Base-by-base conservation (phyloP, 2,888 invertebrate species). In the Tanypteryx hageni region DNA sequence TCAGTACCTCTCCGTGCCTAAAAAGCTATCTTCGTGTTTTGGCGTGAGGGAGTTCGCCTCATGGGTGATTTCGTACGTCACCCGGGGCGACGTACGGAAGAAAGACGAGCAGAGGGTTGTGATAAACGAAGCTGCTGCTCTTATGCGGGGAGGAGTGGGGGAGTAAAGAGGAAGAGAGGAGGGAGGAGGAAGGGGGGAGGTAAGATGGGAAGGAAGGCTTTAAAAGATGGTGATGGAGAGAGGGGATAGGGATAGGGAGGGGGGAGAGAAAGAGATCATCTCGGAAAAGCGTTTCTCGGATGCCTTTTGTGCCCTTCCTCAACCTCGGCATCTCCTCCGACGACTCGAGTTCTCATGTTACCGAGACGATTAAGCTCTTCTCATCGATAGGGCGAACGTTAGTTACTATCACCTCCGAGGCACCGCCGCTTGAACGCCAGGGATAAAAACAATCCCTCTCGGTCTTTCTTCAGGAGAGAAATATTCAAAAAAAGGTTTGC, bases 81-180 rank as follows among this genome's bases (percentile, higher is more conserved):
- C 86, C 27, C 57, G 58, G 31, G 86, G 86, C 14, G 59, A 86
- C 59, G 59, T 59, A 13, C 11, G 85, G 58, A 56, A 59, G 86
- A 83, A 83, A 56, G 83, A 83, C 83, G 83, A 83, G 59, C 86
- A n/a, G 27, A 59, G 22, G 59, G 16, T 85, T 85, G 85, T 58
- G 85, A 85, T 86, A 59, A 86, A 86, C 86, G 86, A 86, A 86
- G 59, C 59, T 27, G 13, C 22, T 57, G 85, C 57, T 85, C n/a
- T 57, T 7, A 18, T 56, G 18, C 84, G 14, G 22, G 57, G 57
- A 57, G 84, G 84, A 44, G 44, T 57, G 85, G 58, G 16, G 84
- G 56, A n/a, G n/a, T 18, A 57, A 14, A 44, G 58, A n/a, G n/a
- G 56, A 85, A 3, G 56, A n/a, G 85, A 85, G 18, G 76, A 22